Conservation (phyloP, 2,113 vertebrate species). For the Albula goreensis region DNA sequence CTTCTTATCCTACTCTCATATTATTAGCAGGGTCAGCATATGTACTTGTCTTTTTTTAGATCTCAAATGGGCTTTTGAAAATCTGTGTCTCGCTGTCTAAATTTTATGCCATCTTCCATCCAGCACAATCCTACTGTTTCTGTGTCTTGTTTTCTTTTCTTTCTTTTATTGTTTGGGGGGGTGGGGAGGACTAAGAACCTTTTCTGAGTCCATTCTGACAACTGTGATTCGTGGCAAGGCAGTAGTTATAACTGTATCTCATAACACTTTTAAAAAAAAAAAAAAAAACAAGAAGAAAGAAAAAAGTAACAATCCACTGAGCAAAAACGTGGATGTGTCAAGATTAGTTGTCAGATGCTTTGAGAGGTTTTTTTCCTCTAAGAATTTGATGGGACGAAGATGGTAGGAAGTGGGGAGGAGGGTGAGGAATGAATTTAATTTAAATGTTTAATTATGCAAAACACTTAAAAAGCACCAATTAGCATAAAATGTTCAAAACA, state of each 20-base stretch:
- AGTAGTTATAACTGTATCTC: neutral
- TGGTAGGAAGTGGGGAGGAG: neutral
- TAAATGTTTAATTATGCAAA: constrained; percentile 36
- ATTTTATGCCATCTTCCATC: neutral
- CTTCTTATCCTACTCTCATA: too few relatives aligned
- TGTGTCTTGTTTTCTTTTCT: neutral
- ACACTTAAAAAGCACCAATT: constrained; percentile 26
- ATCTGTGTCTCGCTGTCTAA: neutral
- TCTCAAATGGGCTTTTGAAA: neutral
- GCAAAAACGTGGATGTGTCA: constrained; percentile 9
- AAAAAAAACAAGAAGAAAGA: neutral
- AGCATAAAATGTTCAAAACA: constrained; percentile 33
- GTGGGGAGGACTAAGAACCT: neutral
- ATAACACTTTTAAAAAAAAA: neutral
- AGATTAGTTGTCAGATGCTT: constrained; percentile 20
- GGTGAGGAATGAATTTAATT: neutral
- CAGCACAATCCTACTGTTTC: neutral
- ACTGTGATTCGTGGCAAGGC: neutral
- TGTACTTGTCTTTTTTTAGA: neutral
- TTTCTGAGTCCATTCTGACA: neutral
- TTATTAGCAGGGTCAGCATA: neutral
- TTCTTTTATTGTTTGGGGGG: neutral
- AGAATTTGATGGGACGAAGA: neutral
- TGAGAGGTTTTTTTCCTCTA: neutral
- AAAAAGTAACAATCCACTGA: neutral